Evolutionary conservation across 2,797 vertebrate species (phyloP), one percentile per base, ranked within the genome.

Genomic region (Schizothorax lantsangensis): DNA sequence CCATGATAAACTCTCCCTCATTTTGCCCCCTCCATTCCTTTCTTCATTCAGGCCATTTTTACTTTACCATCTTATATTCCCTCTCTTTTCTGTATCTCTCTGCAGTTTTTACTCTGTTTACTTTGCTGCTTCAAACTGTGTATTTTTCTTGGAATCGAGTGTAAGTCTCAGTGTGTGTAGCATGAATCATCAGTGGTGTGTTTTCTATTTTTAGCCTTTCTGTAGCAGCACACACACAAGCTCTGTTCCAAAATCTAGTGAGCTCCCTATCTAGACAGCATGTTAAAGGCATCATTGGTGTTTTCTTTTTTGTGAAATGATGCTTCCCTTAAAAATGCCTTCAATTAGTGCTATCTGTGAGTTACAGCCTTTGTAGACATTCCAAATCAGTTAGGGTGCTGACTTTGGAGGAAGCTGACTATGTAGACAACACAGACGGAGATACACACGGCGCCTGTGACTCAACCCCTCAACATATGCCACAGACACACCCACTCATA

Each of bases 141-240:
- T 69, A 10, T 69, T 30, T 71, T 45, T 11, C 75, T 85, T 69
- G 71, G 43, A 43, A 26, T 36, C 10, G 77, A 62, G 21, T 84
- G 77, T 64, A 77, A 62, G 6, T 82, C 21, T 66, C 30, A 69
- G 38, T 83, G 19, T 69, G 23, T 73, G 69, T 71, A 19, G 54
- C 47, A 11, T 78, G 59, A 87, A 38, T 89, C 87, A 90, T 54
- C 74, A 85, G 84, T 83, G 74, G 36, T 66, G 54, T 68, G 23
- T n/a, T 77, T 71, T 52, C 12, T 86, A 88, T 87, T 87, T 90
- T 87, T 88, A 88, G 80, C 84, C 36, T 77, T 64, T 23, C 43
- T 79, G 43, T 77, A 30, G 75, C 79, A 69, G 69, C 75, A 47
- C 52, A n/a, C 40, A 23, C 45, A 47, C 45, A 14, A 7, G 38